Evolutionary conservation across 2,888 invertebrate genomes (phyloP).

Genomic region (Hyppa rectilinea): DNA sequence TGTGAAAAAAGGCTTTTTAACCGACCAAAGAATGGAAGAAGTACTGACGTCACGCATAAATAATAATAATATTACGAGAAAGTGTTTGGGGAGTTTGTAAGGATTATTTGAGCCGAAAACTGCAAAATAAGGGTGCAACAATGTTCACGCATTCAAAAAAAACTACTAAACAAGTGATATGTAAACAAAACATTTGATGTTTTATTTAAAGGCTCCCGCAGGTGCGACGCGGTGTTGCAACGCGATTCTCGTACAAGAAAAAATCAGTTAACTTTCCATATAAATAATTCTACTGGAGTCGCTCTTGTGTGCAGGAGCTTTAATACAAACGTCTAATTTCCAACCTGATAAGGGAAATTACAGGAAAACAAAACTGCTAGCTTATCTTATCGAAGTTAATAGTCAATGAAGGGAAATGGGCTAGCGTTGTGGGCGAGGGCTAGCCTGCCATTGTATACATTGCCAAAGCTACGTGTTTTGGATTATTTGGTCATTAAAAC

Average conservation of each 20-base stretch:
- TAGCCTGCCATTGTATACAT: neutral
- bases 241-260: too few relatives aligned
- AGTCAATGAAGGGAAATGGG: constrained; percentile 46
- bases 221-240: too few relatives aligned
- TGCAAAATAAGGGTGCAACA: neutral
- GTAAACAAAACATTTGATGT: constrained; percentile 23
- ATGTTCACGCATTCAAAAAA: too few relatives aligned
- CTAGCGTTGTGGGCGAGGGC: neutral
- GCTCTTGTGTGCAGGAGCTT: too few relatives aligned
- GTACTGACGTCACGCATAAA: too few relatives aligned
- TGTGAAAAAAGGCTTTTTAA: neutral
- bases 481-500: too few relatives aligned
- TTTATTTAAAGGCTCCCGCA: too few relatives aligned
- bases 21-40: too few relatives aligned
- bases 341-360: constrained; percentile 30
- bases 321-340: constrained; percentile 22
- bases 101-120: neutral
- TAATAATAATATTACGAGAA: too few relatives aligned
- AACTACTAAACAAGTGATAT: neutral
- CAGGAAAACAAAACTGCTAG: constrained; percentile 40
- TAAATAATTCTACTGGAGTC: too few relatives aligned
- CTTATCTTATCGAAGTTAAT: constrained; percentile 50
- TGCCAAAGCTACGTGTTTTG: constrained; percentile 14
- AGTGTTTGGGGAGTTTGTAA: neutral
- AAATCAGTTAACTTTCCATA: too few relatives aligned